phyloP scores from a whole-genome alignment of 2,113 vertebrate genomes.

The Eleginops maclovinus region DNA sequence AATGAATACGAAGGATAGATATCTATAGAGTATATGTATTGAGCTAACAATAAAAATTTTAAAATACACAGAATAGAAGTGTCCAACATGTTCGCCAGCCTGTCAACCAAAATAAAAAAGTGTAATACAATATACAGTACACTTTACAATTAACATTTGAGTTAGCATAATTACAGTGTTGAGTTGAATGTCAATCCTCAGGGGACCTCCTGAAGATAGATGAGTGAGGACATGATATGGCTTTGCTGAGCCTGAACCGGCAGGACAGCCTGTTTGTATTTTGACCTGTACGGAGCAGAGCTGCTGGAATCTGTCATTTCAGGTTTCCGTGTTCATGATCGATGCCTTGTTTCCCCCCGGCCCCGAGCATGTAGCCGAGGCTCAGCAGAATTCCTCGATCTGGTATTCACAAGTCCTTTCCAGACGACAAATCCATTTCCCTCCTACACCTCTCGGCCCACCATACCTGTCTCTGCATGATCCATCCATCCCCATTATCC shows the following conservation, averaged over 20 bases:
- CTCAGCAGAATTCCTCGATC: conserved; percentile 52
- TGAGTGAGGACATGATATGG: neutral
- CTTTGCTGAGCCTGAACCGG: conserved; percentile 24
- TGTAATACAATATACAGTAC: too few relatives aligned
- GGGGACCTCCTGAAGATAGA: too few relatives aligned
- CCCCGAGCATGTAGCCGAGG: conserved; percentile 23
- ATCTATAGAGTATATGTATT: too few relatives aligned
- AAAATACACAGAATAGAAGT: too few relatives aligned
- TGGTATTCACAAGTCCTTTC: conserved; percentile 44
- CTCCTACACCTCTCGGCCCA: conserved; percentile 15
- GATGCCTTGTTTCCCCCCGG: conserved; percentile 63
- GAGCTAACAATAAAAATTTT: too few relatives aligned
- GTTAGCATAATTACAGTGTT: too few relatives aligned
- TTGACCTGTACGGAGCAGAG: conserved; percentile 36
- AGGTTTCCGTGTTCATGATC: conserved; percentile 48
- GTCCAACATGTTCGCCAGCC: too few relatives aligned
- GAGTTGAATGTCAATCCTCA: too few relatives aligned
- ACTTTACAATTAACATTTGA: too few relatives aligned
- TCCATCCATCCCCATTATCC: conserved; percentile 61
- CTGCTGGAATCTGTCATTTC: conserved; percentile 48
- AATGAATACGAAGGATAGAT: too few relatives aligned
- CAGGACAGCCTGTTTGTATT: conserved; percentile 40
- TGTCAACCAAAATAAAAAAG: too few relatives aligned
- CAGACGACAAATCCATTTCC: conserved; percentile 53
- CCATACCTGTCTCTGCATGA: conserved; percentile 16